phyloP scores from a whole-genome alignment of 2,888 invertebrate species.

The Serripes groenlandicus region DNA sequence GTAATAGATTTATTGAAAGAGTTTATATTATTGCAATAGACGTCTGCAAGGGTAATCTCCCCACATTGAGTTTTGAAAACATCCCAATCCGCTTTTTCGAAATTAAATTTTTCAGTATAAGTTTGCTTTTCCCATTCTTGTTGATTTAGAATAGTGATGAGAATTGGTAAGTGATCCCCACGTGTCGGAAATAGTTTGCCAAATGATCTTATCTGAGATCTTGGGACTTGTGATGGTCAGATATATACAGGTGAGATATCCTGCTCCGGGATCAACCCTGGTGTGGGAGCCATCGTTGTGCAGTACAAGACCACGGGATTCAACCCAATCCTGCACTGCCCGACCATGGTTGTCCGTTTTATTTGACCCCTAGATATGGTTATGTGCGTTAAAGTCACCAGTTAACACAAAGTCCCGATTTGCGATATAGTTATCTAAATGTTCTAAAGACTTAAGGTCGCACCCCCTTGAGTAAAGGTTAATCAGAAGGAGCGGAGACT shows the following conservation, averaged over 20 bases:
- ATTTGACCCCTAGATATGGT: constrained; percentile 5
- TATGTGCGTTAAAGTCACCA: constrained; percentile 29
- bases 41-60: background rate
- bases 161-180: constrained; percentile 28
- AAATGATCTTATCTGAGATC: background rate
- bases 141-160: no score
- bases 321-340: constrained; percentile 19
- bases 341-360: constrained; percentile 3
- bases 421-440: background rate
- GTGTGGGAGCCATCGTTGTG: constrained; percentile 22
- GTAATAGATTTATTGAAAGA: background rate
- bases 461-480: constrained; percentile 16
- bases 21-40: background rate
- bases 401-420: constrained; percentile 1
- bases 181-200: constrained; percentile 14
- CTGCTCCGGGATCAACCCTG: background rate
- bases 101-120: constrained; percentile 3
- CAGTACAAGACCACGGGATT: constrained; percentile 14
- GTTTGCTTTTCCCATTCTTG: no score
- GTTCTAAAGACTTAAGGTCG: constrained; percentile 7
- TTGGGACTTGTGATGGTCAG: constrained; percentile 1
- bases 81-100: constrained; percentile 4
- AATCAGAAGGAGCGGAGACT: background rate
- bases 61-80: background rate
- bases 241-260: background rate